Conservation (phyloP, 2,888 invertebrate genomes). For the Dermolepida albohirtum region DNA sequence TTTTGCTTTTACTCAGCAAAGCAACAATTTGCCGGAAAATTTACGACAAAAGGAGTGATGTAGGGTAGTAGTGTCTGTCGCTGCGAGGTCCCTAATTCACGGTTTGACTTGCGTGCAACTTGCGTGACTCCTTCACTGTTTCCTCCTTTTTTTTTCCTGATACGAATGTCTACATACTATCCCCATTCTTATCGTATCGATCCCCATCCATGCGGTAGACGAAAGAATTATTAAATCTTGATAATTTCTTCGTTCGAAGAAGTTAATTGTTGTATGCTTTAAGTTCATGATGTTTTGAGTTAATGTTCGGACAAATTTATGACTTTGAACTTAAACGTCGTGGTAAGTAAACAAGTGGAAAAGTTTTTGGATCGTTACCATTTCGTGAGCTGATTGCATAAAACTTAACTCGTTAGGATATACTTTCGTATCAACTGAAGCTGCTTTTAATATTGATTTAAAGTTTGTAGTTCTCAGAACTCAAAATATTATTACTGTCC, state of each 20-base stretch:
- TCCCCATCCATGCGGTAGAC: background rate
- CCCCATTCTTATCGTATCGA: background rate
- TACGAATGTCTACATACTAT: too few relatives aligned
- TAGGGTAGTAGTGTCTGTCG: slow-evolving; percentile 2
- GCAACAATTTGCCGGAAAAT: slow-evolving; percentile 34
- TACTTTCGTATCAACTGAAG: too few relatives aligned
- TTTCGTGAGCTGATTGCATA: background rate
- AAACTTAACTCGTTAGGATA: too few relatives aligned
- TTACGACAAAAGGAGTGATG: slow-evolving; percentile 3
- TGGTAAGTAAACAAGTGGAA: slow-evolving; percentile 6
- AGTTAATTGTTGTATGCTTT: slow-evolving; percentile 5
- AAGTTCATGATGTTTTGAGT: slow-evolving; percentile 11
- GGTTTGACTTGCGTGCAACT: slow-evolving; percentile 8
- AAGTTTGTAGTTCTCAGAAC: too few relatives aligned
- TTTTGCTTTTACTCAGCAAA: slow-evolving; percentile 7
- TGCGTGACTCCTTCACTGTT: too few relatives aligned
- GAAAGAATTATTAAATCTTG: background rate
- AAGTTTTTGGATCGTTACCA: background rate
- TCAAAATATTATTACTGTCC: too few relatives aligned
- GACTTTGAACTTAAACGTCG: slow-evolving; percentile 3
- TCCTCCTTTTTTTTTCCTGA: too few relatives aligned
- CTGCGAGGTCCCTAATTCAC: slow-evolving; percentile 22
- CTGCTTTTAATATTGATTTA: too few relatives aligned
- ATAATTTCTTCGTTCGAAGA: slow-evolving; percentile 6
- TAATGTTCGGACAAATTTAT: slow-evolving; percentile 2